Conservation (phyloP, 1,140 invertebrate species). For the Drosophila truncata region DNA sequence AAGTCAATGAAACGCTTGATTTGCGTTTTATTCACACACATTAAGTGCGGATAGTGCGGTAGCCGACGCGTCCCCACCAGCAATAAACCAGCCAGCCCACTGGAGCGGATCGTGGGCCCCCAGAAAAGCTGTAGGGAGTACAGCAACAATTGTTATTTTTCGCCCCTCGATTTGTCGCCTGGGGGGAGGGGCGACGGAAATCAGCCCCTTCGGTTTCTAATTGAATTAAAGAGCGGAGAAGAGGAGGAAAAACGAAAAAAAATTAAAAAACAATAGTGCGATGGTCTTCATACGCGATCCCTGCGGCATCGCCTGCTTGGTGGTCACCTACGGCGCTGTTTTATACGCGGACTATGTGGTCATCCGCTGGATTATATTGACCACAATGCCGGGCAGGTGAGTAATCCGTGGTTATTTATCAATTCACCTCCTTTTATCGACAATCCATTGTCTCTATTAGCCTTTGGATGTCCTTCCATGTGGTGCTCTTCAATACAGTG, state of each 20-base stretch:
- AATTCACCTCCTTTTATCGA: neutral
- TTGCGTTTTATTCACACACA: conserved; percentile 9
- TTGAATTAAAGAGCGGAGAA: conserved; percentile 59
- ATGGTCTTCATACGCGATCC: conserved; percentile 91
- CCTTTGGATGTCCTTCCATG: conserved; percentile 94
- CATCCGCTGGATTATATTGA: conserved; percentile 93
- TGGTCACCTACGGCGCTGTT: conserved; percentile 93
- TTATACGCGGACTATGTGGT: conserved; percentile 97
- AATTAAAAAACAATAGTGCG: conserved; percentile 12
- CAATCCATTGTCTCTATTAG: conserved; percentile 86
- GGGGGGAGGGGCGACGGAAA: conserved; percentile 36
- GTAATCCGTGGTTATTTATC: neutral
- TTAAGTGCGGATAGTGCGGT: conserved; percentile 28
- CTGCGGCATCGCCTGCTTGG: conserved; percentile 94
- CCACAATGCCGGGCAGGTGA: conserved; percentile 93
- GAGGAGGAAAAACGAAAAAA: neutral
- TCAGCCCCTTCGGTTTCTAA: conserved; percentile 71
- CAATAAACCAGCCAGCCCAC: neutral
- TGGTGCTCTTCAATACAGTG: conserved; percentile 92
- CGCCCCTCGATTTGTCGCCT: conserved; percentile 13
- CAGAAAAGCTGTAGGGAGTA: conserved; percentile 30
- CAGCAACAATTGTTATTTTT: conserved; percentile 70
- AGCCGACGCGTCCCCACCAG: neutral
- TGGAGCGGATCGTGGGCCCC: neutral
- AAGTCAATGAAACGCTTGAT: conserved; percentile 36